Evolutionary conservation across 2,888 invertebrate genomes (phyloP).

Genomic region (Agriotes lineatus): DNA sequence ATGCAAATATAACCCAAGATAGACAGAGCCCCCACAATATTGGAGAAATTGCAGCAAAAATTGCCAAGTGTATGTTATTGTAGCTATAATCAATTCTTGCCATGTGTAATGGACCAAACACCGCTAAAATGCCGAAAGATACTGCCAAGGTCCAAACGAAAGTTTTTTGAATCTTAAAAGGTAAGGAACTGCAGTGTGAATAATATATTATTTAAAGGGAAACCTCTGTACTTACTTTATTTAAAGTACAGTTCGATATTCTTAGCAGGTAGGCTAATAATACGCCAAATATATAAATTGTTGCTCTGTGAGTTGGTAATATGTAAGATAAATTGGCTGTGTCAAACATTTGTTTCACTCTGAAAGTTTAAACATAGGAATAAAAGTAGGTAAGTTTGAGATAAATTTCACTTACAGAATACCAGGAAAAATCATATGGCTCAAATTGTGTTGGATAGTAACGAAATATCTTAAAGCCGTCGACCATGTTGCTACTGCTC

Average conservation of each 20-base stretch:
- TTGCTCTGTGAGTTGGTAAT: slow-evolving; percentile 73
- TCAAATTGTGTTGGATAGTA: slow-evolving; percentile 69
- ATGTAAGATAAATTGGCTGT: slow-evolving; percentile 76
- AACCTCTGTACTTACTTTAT: slow-evolving; percentile 22
- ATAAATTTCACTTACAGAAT: not conserved
- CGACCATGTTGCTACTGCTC: slow-evolving; percentile 67
- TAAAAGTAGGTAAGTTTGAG: too few relatives aligned
- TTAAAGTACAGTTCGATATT: slow-evolving; percentile 35
- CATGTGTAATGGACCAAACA: slow-evolving; percentile 70
- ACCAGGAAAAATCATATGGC: slow-evolving; percentile 72
- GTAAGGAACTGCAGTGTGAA: too few relatives aligned
- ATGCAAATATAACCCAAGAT: slow-evolving; percentile 69
- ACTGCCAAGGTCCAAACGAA: slow-evolving; percentile 66
- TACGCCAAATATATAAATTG: slow-evolving; percentile 75
- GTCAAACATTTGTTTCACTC: slow-evolving; percentile 72
- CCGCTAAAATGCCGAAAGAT: slow-evolving; percentile 63
- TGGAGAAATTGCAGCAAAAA: slow-evolving; percentile 64
- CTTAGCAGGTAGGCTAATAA: slow-evolving; percentile 70
- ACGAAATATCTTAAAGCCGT: slow-evolving; percentile 72
- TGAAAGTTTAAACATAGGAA: too few relatives aligned
- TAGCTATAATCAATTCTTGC: slow-evolving; percentile 68
- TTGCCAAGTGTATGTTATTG: slow-evolving; percentile 61
- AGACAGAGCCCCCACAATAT: slow-evolving; percentile 71
- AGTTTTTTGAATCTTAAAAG: too few relatives aligned
- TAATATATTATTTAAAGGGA: too few relatives aligned